These are phyloP conservation scores for Lochmaea crataegi DNA, from an alignment of 2,888 invertebrate species.

Conservation along the genomic window DNA sequence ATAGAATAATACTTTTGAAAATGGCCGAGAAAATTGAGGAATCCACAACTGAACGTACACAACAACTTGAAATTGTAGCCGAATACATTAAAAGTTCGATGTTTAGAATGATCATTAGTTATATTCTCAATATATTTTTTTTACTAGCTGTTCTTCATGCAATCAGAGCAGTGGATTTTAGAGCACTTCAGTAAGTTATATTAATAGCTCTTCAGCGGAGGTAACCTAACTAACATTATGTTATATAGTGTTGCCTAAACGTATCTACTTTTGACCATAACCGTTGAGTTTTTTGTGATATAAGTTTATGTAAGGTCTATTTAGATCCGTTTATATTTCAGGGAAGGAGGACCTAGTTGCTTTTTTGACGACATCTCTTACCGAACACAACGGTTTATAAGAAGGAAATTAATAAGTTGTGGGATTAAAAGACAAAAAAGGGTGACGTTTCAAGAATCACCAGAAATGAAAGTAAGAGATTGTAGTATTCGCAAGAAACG, in stretches of 20 bases:
- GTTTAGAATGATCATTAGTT: conserved; percentile 52
- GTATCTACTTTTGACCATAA: background rate
- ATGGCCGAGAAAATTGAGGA: conserved; percentile 51
- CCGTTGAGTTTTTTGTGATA: no score
- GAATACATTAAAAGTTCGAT: conserved; percentile 51
- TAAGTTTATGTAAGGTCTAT: no score
- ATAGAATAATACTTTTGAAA: conserved; percentile 45
- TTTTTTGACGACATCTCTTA: conserved; percentile 44
- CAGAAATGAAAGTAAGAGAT: background rate
- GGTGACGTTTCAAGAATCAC: conserved; percentile 44
- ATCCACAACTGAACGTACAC: conserved; percentile 44
- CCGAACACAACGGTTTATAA: conserved; percentile 37
- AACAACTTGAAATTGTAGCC: conserved; percentile 45
- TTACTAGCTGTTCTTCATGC: conserved; percentile 52
- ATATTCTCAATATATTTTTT: conserved; percentile 55
- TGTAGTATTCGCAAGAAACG: background rate
- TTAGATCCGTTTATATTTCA: conserved; percentile 23
- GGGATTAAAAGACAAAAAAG: conserved; percentile 40
- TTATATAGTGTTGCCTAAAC: background rate
- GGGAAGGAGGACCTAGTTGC: conserved; percentile 43
- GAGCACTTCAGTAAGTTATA: conserved; percentile 48
- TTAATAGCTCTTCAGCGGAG: background rate
- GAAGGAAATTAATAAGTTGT: conserved; percentile 37
- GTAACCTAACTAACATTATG: background rate
- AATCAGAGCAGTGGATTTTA: conserved; percentile 51